Base-by-base conservation (phyloP, 2,888 invertebrate genomes). In the Pegoplata infirma region DNA sequence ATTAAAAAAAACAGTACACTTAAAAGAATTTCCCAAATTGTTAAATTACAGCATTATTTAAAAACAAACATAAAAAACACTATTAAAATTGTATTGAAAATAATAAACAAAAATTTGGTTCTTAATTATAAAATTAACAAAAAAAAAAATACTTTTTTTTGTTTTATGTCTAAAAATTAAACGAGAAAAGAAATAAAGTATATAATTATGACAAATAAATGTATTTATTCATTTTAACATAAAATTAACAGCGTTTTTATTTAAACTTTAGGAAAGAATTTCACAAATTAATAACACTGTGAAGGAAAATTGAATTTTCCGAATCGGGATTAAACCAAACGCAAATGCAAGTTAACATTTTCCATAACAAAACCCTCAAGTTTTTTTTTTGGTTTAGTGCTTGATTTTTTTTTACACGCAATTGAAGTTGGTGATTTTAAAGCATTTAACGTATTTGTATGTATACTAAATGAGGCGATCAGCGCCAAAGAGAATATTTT, bases 141-240 rank as follows among this genome's bases (percentile, higher is more conserved):
- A 64, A 83, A 69, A 80, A 76, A 58, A 81, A 80, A 76, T 55
- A 80, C 21, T 83, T 82, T 85, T 83, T 82, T 85, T 85, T 85
- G 80, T 83, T 81, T 82, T 86, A 85, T 51, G 32, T 74, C n/a
- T 61, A 6, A 55, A 36, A 12, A 46, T 59, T 16, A 46, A 67
- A 61, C 3, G 16, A 66, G 23, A 58, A 51, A 46, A 2, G 8
- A 51, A 49, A 81, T 75, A 84, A 84, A 85, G 84, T 84, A 82
- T 84, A 85, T 82, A 84, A 84, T 80, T 84, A 84, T 82, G 87
- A 85, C 86, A 86, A 86, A 87, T 87, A 86, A 86, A 82, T 86
- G 84, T 86, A 86, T 86, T 86, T 86, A 86, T 66, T 44, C 47
- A 80, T 63, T 76, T 80, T 64, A 73, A 68, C 23, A 51, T 32